Base-by-base conservation (phyloP, 1,140 invertebrate genomes). In the Pogonus chalceus region DNA sequence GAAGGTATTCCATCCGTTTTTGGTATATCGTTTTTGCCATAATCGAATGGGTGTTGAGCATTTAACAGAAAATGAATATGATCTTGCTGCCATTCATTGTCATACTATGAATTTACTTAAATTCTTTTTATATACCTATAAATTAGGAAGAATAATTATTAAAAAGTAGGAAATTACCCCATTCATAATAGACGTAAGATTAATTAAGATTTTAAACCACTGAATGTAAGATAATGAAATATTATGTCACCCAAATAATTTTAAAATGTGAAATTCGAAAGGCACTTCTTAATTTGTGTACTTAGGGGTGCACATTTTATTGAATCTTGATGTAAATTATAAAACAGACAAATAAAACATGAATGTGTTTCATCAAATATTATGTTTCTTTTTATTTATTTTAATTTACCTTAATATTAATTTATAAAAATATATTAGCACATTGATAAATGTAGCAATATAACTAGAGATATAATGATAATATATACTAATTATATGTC, bases 101-200 rank as follows among this genome's bases (percentile, higher is more conserved):
- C 18, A n/a, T n/a, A n/a, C n/a, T n/a, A n/a, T n/a, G n/a, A n/a
- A n/a, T n/a, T 12, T 43, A 43, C 4, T 43, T 43, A 43, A 18
- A 18, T 16, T 31, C 26, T 43, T 43, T 43, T 43, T 43, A 43
- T 43, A 43, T n/a, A n/a, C n/a, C n/a, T n/a, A n/a, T n/a, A n/a
- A n/a, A n/a, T n/a, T n/a, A n/a, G n/a, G n/a, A n/a, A n/a, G n/a
- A n/a, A n/a, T n/a, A n/a, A n/a, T n/a, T n/a, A n/a, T n/a, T n/a
- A n/a, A n/a, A n/a, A n/a, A n/a, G n/a, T n/a, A n/a, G 26, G 14
- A 31, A 31, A 31, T 31, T 7, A 43, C 9, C 37, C 37, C 37
- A 12, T 9, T 18, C 37, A 12, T 18, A 12, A 3, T 12, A 43
- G 37, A 43, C 37, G 3, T 31, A 4, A 4, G 4, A 4, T 31